Evolutionary conservation across 2,797 vertebrate species (phyloP), one percentile per base, ranked within the genome.

Genomic region (Erpetoichthys calabaricus): DNA sequence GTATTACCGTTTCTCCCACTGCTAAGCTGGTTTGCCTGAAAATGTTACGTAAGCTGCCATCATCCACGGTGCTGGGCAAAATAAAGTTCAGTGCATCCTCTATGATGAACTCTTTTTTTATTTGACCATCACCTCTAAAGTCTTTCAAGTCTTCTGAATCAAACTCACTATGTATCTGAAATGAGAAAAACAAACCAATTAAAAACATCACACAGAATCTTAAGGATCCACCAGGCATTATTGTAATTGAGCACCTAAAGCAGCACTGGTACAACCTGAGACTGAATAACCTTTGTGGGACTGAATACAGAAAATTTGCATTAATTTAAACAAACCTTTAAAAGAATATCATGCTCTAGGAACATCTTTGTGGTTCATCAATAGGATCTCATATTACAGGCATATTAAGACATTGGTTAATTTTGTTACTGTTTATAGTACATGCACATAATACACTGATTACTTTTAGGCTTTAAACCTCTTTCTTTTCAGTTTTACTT

Each of bases 61-160:
- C 63, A 42, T 73, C 75, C 6, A 72, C 69, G 51, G 69, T 67
- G 51, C 79, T 73, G 41, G 77, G 71, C 58, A 91, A 72, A 58
- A 94, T 80, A 73, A 97, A 86, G 67, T 67, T 77, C 55, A 96
- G 85, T 1, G 79, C 78, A 59, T 97, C 91, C 75, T 90, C 85
- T 68, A 96, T 76, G 67, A 98, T 68, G 47, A 73, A 70, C 74
- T 92, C 84, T 83, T 78, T 90, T 56, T 80, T 79, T 62, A 78
- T 86, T 76, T 89, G 89, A 71, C 84, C 74, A 50, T 87, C 86
- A 68, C 82, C 76, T 8, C 67, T 62, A 7, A 68, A 61, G 8
- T 81, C 79, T 45, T 75, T 67, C 57, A 87, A 73, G 61, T 68
- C 66, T 42, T 77, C 74, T 69, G 93, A 81, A 1, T 80, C 72